Conservation (phyloP, 2,113 vertebrate genomes). For the Piprites chloris region DNA sequence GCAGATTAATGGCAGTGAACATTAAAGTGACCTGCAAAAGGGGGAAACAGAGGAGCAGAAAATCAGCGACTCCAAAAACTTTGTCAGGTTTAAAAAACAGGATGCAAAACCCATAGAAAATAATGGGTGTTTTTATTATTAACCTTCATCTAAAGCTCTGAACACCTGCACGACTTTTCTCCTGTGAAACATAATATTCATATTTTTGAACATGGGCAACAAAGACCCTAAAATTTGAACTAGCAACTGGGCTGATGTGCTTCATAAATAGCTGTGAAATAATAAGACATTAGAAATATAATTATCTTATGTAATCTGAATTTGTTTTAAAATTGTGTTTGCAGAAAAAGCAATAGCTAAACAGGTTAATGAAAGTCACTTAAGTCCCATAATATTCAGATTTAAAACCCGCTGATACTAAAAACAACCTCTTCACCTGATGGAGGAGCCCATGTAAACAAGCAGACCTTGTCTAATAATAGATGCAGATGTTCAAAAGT, state of each 20-base stretch:
- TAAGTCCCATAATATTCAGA: neutral
- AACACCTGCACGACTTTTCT: neutral
- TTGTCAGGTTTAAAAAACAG: neutral
- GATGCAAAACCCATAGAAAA: neutral
- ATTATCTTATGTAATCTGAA: neutral
- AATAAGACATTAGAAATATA: neutral
- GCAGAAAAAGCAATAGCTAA: neutral
- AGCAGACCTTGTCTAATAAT: neutral
- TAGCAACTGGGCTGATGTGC: neutral
- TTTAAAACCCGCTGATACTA: neutral
- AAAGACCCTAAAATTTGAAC: neutral
- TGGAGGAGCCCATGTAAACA: neutral
- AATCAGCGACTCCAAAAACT: neutral
- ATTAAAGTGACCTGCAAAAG: neutral
- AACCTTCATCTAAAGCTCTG: neutral
- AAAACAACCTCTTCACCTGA: neutral
- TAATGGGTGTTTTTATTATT: neutral
- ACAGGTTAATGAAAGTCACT: neutral
- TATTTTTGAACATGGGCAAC: neutral
- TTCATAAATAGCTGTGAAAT: neutral
- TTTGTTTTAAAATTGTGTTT: neutral
- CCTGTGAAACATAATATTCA: neutral
- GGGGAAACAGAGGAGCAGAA: neutral
- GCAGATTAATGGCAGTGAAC: neutral
- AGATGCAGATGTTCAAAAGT: constrained; percentile 23